Percentiles rank a stretch among this genome's conserved stretches.
These are phyloP conservation scores for Micromussa lordhowensis DNA, from an alignment of 92 coral and sea anemone species.

Conservation along the genomic window DNA sequence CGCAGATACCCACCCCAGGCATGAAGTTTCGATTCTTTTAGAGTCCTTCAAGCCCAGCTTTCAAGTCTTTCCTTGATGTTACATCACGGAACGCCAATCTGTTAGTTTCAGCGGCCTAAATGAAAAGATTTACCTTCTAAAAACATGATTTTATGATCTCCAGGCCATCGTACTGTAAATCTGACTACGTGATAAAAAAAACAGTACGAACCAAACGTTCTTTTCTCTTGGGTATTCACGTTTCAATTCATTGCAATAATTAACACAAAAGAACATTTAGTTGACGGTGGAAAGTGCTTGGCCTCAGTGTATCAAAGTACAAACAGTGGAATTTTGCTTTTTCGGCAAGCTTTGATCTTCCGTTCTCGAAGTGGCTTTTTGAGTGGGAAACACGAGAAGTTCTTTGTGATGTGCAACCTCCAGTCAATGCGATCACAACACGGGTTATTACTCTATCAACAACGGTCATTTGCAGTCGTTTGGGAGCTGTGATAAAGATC, in stretches of 20 bases:
- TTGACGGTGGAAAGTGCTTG: background rate
- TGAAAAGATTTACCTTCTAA: conserved; percentile 1
- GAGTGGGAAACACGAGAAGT: conserved; percentile 36
- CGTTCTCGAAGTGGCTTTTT: conserved; percentile 11
- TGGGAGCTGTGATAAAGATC: conserved; percentile 39
- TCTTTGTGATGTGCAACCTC: conserved; percentile 20
- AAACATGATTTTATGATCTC: conserved; percentile 11
- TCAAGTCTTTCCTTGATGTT: background rate
- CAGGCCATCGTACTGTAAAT: background rate
- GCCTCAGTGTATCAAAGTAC: background rate
- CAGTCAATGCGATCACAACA: conserved; percentile 29
- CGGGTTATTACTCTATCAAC: conserved; percentile 30
- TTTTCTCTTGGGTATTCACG: conserved; percentile 12
- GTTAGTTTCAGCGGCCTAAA: background rate
- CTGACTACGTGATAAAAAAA: conserved; percentile 21
- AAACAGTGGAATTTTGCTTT: background rate
- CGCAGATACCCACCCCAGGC: conserved; percentile 9
- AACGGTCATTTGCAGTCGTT: conserved; percentile 8
- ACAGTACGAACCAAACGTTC: background rate
- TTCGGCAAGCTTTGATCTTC: conserved; percentile 50
- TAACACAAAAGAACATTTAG: conserved; percentile 29
- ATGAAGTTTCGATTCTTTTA: conserved; percentile 5
- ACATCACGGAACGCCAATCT: background rate
- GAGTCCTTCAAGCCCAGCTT: background rate
- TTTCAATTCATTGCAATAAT: background rate